phyloP scores from a whole-genome alignment of 2,888 invertebrate genomes.

The Parthenolecanium corni region DNA sequence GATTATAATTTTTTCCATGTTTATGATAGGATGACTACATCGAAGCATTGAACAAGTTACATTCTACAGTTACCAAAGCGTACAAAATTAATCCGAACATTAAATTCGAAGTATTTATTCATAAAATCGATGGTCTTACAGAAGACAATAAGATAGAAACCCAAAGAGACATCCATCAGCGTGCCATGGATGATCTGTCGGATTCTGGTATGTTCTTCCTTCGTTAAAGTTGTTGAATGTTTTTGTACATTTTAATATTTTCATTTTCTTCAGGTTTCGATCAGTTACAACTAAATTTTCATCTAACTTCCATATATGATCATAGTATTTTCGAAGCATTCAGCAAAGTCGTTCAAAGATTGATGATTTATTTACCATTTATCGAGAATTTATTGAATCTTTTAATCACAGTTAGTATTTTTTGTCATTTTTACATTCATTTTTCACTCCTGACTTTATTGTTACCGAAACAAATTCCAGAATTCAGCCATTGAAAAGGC shows the following conservation, averaged over 20 bases:
- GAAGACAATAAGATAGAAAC: constrained; percentile 99
- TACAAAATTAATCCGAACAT: constrained; percentile 91
- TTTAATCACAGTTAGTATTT: constrained; percentile 75
- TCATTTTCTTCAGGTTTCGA: constrained; percentile 47
- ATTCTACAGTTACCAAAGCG: constrained; percentile 86
- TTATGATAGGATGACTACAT: constrained; percentile 76
- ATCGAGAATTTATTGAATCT: constrained; percentile 95
- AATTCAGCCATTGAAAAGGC: constrained; percentile 99
- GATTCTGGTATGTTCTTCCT: constrained; percentile 55
- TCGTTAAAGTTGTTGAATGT: not conserved
- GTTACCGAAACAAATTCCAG: constrained; percentile 43
- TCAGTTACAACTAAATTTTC: constrained; percentile 84
- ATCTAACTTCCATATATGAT: constrained; percentile 97
- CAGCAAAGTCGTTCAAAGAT: constrained; percentile 97
- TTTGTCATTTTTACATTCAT: not conserved
- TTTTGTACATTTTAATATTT: not conserved
- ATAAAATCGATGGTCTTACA: constrained; percentile 97
- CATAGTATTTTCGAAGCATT: constrained; percentile 99
- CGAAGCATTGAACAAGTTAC: constrained; percentile 86
- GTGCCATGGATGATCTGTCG: constrained; percentile 85
- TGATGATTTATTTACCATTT: constrained; percentile 93
- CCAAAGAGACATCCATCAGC: constrained; percentile 93
- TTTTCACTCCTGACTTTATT: not conserved
- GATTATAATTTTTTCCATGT: not conserved
- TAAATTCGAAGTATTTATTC: constrained; percentile 96